A percentile compares a stretch with the other conserved stretches of the same genome.
These are phyloP conservation scores for Indicator indicator DNA, from an alignment of 2,113 vertebrate genomes.

Conservation along the genomic window DNA sequence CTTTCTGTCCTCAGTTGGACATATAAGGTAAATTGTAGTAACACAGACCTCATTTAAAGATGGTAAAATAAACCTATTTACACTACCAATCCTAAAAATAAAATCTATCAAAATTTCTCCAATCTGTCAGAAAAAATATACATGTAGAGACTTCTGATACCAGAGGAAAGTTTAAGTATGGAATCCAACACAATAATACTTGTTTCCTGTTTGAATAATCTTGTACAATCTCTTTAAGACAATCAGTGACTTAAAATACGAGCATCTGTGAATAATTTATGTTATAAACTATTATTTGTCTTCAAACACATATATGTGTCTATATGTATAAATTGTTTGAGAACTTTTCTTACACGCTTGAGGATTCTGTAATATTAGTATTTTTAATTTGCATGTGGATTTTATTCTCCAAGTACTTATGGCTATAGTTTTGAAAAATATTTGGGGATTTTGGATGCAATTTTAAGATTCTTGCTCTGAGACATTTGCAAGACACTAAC, in stretches of 20 bases:
- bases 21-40: neutral
- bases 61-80: neutral
- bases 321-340: neutral
- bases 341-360: neutral
- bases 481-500: constrained; percentile 6
- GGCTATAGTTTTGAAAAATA: neutral
- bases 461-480: constrained; percentile 18
- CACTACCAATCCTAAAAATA: neutral
- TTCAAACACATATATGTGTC: neutral
- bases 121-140: neutral
- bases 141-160: neutral
- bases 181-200: neutral
- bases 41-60: neutral
- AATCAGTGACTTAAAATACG: neutral
- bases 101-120: neutral
- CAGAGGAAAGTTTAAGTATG: neutral
- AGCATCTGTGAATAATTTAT: neutral
- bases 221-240: neutral
- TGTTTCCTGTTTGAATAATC: neutral
- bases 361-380: neutral
- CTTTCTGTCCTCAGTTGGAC: neutral
- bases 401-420: neutral
- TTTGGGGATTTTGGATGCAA: neutral
- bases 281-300: neutral
- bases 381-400: neutral